These are phyloP conservation scores for Helarctos malayanus DNA, from an alignment of 2,797 vertebrate species.

Conservation along the genomic window DNA sequence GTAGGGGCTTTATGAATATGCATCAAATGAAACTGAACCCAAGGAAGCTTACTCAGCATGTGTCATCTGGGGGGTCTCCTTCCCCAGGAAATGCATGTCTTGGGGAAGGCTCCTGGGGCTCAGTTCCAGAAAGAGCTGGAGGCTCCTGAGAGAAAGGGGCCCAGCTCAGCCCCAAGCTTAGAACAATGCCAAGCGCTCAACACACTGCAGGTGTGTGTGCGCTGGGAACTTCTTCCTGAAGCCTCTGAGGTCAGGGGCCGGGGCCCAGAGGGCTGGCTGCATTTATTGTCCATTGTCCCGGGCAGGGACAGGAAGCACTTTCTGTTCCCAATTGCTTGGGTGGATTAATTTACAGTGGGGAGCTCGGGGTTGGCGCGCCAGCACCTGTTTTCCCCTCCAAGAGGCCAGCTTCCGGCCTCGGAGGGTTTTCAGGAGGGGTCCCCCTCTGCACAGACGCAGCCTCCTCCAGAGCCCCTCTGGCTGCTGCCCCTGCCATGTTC, in stretches of 20 bases:
- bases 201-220: neutral
- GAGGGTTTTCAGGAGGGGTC: neutral
- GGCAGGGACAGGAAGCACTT: slow-evolving; percentile 58
- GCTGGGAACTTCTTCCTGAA: slow-evolving; percentile 71
- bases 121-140: neutral
- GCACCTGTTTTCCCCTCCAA: slow-evolving; percentile 64
- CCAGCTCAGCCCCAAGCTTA: neutral
- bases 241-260: slow-evolving; percentile 62
- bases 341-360: slow-evolving; percentile 59
- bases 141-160: slow-evolving; percentile 25
- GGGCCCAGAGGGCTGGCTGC: slow-evolving; percentile 53
- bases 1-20: neutral
- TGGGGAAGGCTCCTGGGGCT: neutral
- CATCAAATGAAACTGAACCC: neutral
- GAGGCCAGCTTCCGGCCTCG: slow-evolving; percentile 30
- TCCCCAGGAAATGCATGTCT: neutral
- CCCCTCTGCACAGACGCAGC: neutral
- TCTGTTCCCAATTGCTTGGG: slow-evolving; percentile 65
- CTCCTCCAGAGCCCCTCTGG: neutral
- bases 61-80: neutral
- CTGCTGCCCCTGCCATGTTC: neutral
- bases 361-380: neutral
- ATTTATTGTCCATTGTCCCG: slow-evolving; percentile 65
- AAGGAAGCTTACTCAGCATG: neutral
- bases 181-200: slow-evolving; percentile 28